Evolutionary conservation across 2,113 vertebrate species (phyloP).

Genomic region (Brachyhypopomus occidentalis): DNA sequence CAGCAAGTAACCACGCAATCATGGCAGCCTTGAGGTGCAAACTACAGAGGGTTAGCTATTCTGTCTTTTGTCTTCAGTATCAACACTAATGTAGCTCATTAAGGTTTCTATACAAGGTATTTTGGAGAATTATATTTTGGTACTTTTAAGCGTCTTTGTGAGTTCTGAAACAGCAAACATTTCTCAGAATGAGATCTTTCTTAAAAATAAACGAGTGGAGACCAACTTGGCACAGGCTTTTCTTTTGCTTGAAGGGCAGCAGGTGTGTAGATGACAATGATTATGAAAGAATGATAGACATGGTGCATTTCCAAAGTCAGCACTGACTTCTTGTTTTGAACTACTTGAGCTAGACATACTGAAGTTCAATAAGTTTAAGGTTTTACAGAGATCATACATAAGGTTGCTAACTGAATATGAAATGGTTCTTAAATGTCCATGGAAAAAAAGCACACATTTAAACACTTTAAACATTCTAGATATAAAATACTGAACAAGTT

Average conservation of each 20-base stretch:
- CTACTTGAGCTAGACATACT: too few relatives aligned
- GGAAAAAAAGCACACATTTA: not conserved
- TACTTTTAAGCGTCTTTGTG: constrained; percentile 62
- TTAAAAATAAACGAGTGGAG: constrained; percentile 54
- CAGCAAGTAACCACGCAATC: not conserved
- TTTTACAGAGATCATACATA: too few relatives aligned
- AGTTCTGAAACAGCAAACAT: constrained; percentile 42
- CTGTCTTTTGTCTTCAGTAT: constrained; percentile 17
- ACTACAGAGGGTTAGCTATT: not conserved
- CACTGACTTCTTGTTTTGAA: too few relatives aligned
- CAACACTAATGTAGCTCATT: constrained; percentile 36
- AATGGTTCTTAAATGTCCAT: not conserved
- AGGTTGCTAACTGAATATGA: too few relatives aligned
- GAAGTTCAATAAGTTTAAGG: too few relatives aligned
- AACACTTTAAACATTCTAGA: not conserved
- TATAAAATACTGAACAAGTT: not conserved
- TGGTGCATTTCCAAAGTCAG: too few relatives aligned
- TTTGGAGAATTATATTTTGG: constrained; percentile 65
- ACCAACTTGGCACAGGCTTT: constrained; percentile 15
- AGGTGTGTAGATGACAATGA: not conserved
- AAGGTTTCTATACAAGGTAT: constrained; percentile 61
- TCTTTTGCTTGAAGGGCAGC: constrained; percentile 18
- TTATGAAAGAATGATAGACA: too few relatives aligned
- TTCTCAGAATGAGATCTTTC: constrained; percentile 51
- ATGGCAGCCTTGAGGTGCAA: not conserved